Conservation (phyloP, 2,888 invertebrate species). For the Hirtodrosophila alboralis region DNA sequence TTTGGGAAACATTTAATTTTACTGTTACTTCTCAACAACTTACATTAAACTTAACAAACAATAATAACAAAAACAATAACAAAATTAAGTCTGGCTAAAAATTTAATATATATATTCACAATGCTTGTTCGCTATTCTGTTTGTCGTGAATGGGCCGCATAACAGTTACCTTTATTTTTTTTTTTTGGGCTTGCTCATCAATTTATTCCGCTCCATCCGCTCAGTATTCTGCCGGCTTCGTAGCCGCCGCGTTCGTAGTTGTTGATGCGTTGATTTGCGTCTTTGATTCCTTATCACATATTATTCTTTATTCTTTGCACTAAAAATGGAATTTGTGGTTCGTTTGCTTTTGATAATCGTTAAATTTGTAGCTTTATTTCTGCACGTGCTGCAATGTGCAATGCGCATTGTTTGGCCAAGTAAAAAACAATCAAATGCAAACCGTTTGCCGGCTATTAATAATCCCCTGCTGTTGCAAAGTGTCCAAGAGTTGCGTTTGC, state of each 20-base stretch:
- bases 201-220: neutral
- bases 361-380: constrained; percentile 41
- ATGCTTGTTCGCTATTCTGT: no score
- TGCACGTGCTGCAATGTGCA: constrained; percentile 17
- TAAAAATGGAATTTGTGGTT: constrained; percentile 72
- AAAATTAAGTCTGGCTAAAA: no score
- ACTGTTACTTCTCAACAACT: no score
- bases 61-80: no score
- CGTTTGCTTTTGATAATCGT: constrained; percentile 59
- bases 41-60: no score
- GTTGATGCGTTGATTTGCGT: no score
- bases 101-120: no score
- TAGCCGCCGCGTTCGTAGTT: neutral
- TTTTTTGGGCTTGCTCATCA: neutral
- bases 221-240: constrained; percentile 18
- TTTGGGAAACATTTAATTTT: no score
- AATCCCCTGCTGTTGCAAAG: constrained; percentile 59
- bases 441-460: constrained; percentile 56
- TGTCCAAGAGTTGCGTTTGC: constrained; percentile 57
- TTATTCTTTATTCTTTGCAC: neutral
- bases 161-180: neutral
- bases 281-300: neutral
- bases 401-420: constrained; percentile 1
- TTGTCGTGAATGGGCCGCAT: no score
- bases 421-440: neutral